These are phyloP conservation scores for Heliconius sara DNA, from an alignment of 2,888 invertebrate species.

Conservation along the genomic window DNA sequence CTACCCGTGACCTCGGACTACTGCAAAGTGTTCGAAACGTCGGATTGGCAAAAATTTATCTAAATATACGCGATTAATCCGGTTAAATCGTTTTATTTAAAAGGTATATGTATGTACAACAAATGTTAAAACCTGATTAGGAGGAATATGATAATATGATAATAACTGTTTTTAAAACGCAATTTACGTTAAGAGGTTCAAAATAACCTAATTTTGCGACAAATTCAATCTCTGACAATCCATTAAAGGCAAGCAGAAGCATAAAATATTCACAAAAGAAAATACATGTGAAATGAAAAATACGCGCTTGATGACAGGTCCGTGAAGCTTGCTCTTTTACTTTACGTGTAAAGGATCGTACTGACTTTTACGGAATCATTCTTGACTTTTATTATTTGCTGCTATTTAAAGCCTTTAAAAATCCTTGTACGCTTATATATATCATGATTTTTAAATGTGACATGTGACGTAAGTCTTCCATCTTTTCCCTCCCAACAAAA, in stretches of 20 bases:
- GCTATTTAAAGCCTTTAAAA: not conserved
- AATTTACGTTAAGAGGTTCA: constrained; percentile 52
- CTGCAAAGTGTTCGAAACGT: too few species aligned
- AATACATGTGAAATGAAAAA: constrained; percentile 50
- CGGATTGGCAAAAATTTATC: too few species aligned
- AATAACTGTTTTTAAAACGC: constrained; percentile 32
- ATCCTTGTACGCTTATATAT: not conserved
- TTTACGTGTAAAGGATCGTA: not conserved
- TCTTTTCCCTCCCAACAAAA: not conserved
- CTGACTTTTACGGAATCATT: not conserved
- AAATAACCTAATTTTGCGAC: constrained; percentile 60
- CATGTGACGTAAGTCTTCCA: not conserved
- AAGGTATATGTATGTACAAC: not conserved
- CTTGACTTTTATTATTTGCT: not conserved
- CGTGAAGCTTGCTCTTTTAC: constrained; percentile 19
- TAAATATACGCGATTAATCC: too few species aligned
- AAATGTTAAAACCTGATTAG: constrained; percentile 9
- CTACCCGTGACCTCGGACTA: too few species aligned
- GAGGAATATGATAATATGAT: constrained; percentile 20
- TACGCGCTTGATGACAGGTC: constrained; percentile 25
- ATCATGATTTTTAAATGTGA: not conserved
- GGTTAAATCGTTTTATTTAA: too few species aligned
- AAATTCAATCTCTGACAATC: constrained; percentile 61
- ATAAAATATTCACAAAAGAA: constrained; percentile 62
- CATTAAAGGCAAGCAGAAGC: constrained; percentile 58